Percentiles rank a stretch among this genome's conserved stretches.
phyloP scores from a whole-genome alignment of 2,888 invertebrate genomes.

The Cheilosia vernalis region DNA sequence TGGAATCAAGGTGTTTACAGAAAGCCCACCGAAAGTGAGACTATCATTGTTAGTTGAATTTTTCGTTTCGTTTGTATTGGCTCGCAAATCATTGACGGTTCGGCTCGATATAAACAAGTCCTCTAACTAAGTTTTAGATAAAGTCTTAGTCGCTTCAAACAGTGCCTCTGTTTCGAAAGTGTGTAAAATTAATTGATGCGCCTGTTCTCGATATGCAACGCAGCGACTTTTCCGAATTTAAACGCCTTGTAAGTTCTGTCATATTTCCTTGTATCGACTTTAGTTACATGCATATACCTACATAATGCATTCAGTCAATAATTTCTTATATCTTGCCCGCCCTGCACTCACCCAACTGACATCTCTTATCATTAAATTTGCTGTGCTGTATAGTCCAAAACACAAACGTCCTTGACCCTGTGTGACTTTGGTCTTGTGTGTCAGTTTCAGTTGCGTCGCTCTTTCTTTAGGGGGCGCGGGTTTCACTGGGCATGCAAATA shows the following conservation, averaged over 20 bases:
- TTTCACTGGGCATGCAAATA: background rate
- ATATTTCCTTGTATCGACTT: background rate
- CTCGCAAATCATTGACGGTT: conserved; percentile 5
- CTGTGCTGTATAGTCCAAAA: conserved; percentile 38
- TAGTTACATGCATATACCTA: background rate
- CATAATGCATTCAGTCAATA: conserved; percentile 1
- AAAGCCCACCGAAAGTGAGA: conserved; percentile 9
- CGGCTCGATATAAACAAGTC: background rate
- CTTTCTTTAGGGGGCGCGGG: conserved; percentile 12
- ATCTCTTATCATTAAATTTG: conserved; percentile 37
- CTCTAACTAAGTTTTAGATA: background rate
- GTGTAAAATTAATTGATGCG: conserved; percentile 18
- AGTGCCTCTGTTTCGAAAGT: background rate
- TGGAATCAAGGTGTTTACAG: conserved; percentile 30
- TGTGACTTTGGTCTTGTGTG: conserved; percentile 19
- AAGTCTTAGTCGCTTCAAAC: background rate
- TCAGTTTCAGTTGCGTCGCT: conserved; percentile 13
- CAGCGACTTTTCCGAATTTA: conserved; percentile 26
- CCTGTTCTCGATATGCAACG: conserved; percentile 30
- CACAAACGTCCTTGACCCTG: conserved; percentile 70
- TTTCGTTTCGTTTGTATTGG: conserved; percentile 20
- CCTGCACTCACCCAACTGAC: conserved; percentile 3
- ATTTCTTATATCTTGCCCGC: background rate
- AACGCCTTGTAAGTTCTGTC: conserved; percentile 42
- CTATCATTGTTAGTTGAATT: conserved; percentile 34